A percentile compares a stretch with the other conserved stretches of the same genome.
phyloP scores from a whole-genome alignment of 2,888 invertebrate species.

The Hypselothyrea guttata region DNA sequence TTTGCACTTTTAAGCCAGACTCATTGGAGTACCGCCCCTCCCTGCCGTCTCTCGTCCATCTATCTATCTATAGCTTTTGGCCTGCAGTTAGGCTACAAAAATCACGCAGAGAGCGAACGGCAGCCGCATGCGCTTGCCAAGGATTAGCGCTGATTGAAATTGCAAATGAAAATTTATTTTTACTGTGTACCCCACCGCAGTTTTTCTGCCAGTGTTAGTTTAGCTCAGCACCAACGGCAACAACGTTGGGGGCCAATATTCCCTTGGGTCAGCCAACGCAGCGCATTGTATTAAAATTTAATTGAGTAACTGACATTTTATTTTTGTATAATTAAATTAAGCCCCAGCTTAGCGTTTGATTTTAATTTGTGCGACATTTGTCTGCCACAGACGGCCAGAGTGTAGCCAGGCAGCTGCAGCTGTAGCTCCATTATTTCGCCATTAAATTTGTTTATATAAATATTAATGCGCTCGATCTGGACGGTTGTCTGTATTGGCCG shows the following conservation, averaged over 20 bases:
- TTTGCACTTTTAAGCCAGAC: slow-evolving; percentile 77
- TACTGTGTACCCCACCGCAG: slow-evolving; percentile 52
- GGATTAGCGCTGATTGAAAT: slow-evolving; percentile 82
- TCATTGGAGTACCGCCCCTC: slow-evolving; percentile 10
- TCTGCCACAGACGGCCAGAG: slow-evolving; percentile 37
- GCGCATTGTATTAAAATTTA: slow-evolving; percentile 80
- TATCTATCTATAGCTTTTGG: slow-evolving; percentile 12
- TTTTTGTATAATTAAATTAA: slow-evolving; percentile 82
- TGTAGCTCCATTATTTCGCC: slow-evolving; percentile 59
- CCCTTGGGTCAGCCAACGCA: slow-evolving; percentile 42
- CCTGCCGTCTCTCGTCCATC: neutral
- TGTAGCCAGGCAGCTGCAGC: slow-evolving; percentile 11
- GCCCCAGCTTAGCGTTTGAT: slow-evolving; percentile 81
- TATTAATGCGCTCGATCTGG: slow-evolving; percentile 65
- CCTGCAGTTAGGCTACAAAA: slow-evolving; percentile 77
- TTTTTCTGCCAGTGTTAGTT: slow-evolving; percentile 59
- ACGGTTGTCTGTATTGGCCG: slow-evolving; percentile 43
- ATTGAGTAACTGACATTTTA: slow-evolving; percentile 82
- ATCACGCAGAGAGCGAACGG: slow-evolving; percentile 65
- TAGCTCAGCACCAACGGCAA: slow-evolving; percentile 45
- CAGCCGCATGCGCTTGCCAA: slow-evolving; percentile 75
- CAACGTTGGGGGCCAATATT: neutral
- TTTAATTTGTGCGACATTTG: slow-evolving; percentile 80
- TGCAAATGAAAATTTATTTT: slow-evolving; percentile 82
- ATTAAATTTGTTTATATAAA: slow-evolving; percentile 74